These are phyloP conservation scores for Nothoprocta pentlandii DNA, from an alignment of 2,113 vertebrate species.

Conservation along the genomic window DNA sequence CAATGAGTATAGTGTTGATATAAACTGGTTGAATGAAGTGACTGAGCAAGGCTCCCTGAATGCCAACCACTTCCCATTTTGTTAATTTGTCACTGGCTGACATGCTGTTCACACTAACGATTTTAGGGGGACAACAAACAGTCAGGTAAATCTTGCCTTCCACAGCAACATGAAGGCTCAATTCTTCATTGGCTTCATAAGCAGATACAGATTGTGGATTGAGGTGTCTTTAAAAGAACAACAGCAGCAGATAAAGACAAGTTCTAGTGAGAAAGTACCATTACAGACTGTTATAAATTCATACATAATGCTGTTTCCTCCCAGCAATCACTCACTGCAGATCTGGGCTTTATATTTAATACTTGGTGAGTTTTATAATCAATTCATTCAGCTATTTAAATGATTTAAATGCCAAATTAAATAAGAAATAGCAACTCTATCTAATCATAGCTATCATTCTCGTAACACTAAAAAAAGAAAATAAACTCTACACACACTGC, in stretches of 20 bases:
- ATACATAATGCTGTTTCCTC: not conserved
- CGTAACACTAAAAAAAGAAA: not conserved
- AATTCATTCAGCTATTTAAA: not conserved
- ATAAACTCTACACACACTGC: not conserved
- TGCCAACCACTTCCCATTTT: conserved; percentile 93
- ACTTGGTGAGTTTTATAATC: not conserved
- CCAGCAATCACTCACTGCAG: not conserved
- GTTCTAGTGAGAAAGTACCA: not conserved
- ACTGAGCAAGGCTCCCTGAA: conserved; percentile 93
- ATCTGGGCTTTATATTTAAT: not conserved
- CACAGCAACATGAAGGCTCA: conserved; percentile 88
- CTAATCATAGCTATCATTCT: not conserved
- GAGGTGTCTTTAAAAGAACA: conserved; percentile 76
- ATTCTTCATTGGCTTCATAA: conserved; percentile 86
- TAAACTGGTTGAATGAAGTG: conserved; percentile 95
- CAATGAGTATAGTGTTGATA: conserved; percentile 88
- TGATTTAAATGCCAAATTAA: not conserved
- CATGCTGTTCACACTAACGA: conserved; percentile 85
- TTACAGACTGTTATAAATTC: not conserved
- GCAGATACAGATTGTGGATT: conserved; percentile 86
- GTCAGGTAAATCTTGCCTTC: conserved; percentile 91
- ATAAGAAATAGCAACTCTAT: not conserved
- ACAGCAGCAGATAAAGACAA: not conserved
- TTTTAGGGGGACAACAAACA: conserved; percentile 78
- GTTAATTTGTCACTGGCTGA: conserved; percentile 92